phyloP scores from a whole-genome alignment of 2,888 invertebrate genomes.

The Molorchus minor region DNA sequence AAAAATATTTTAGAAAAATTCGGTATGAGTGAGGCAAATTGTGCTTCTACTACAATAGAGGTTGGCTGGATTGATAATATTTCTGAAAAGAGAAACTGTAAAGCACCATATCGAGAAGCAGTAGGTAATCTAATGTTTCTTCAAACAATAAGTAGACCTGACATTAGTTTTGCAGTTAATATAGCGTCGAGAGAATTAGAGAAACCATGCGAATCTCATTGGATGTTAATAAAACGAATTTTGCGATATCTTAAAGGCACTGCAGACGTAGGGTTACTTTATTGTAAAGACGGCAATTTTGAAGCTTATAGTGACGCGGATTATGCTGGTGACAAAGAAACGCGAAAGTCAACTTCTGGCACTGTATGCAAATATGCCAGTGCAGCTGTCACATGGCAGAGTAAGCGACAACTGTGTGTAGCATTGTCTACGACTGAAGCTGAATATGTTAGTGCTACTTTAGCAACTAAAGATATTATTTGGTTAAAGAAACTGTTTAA shows the following conservation, averaged over 20 bases:
- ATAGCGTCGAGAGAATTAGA: slow-evolving; percentile 3
- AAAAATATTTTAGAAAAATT: not conserved
- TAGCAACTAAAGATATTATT: not conserved
- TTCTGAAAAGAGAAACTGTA: not conserved
- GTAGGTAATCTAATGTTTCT: slow-evolving; percentile 4
- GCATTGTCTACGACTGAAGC: slow-evolving; percentile 1
- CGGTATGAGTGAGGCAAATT: not conserved
- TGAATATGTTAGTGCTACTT: not conserved
- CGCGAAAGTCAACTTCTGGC: not conserved
- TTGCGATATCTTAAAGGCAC: not conserved
- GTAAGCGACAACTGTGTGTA: not conserved
- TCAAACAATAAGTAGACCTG: not conserved
- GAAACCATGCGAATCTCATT: not conserved
- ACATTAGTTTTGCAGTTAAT: not conserved
- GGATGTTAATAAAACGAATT: not conserved
- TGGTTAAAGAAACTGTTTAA: not conserved
- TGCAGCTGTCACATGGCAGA: not conserved
- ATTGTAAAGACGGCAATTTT: not conserved
- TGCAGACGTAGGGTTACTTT: not conserved
- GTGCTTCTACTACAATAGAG: not conserved
- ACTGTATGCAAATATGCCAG: not conserved
- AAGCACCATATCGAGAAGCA: not conserved
- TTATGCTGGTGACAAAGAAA: not conserved
- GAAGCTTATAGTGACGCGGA: not conserved
- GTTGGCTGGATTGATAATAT: not conserved